phyloP scores from a whole-genome alignment of 2,797 vertebrate species.

The Chloroceryle amazona region DNA sequence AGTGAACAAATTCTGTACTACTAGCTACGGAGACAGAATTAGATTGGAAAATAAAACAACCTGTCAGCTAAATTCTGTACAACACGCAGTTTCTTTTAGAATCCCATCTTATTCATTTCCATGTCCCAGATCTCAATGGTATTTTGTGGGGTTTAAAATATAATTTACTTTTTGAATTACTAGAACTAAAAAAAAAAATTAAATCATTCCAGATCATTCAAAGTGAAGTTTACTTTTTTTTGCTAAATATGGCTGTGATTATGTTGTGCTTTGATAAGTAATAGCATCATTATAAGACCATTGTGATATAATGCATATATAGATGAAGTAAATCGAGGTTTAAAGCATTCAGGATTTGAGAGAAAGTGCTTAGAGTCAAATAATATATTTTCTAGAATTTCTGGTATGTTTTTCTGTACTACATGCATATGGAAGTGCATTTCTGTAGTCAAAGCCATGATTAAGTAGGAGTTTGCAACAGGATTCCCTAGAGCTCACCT shows the following conservation, averaged over 20 bases:
- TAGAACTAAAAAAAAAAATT: neutral
- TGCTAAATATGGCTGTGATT: neutral
- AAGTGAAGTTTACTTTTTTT: neutral
- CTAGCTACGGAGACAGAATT: neutral
- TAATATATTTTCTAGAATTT: neutral
- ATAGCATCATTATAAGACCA: neutral
- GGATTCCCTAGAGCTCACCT: neutral
- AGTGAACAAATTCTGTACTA: neutral
- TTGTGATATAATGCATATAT: neutral
- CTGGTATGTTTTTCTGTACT: neutral
- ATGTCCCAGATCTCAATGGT: neutral
- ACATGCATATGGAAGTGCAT: neutral
- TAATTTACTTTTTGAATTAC: neutral
- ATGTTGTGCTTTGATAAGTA: neutral
- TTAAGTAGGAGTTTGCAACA: neutral
- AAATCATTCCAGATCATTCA: neutral
- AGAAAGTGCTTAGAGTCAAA: neutral
- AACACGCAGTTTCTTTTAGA: neutral
- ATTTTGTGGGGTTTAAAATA: neutral
- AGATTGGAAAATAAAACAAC: neutral
- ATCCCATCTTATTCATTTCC: neutral
- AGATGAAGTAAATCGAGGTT: neutral
- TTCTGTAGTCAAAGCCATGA: neutral
- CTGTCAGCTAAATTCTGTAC: neutral
- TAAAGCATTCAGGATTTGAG: neutral